Base-by-base conservation (phyloP, 2,888 invertebrate species). In the Panopea generosa region DNA sequence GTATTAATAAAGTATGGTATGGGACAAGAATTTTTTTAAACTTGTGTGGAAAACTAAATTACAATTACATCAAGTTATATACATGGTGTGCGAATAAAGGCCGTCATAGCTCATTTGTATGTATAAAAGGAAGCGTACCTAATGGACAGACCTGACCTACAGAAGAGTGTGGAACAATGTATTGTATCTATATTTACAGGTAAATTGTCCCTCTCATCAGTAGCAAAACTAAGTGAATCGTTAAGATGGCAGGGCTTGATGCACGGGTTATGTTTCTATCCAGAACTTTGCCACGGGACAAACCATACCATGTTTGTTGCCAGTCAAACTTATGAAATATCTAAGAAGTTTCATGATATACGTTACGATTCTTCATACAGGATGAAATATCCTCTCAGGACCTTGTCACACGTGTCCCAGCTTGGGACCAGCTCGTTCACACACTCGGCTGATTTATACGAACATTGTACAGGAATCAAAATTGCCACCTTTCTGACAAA, bases 191-290 rank as follows among this genome's bases (percentile, higher is more conserved):
- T n/a, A n/a, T 33, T 67, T 65, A n/a, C 74, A 79, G 79, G 79
- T 14, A 67, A 75, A 33, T 24, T 70, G 20, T 65, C 56, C 2
- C 49, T 75, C 16, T 79, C 75, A 75, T 55, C 75, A 4, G 49
- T 79, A 24, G 57, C 65, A 29, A 79, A 79, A 47, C 27, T 69
- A 14, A 40, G 59, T 55, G 79, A 79, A 27, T 27, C 65, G 6
- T n/a, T 59, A 2, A 22, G 79, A 40, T 75, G 79, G 79, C 55
- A 74, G 20, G 68, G 68, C 1, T 29, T 71, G 45, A 68, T 50
- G 43, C 56, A 68, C 27, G 79, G 79, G 20, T 29, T 75, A 4
- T 9, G 22, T 18, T 52, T 55, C 33, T 68, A 60, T 29, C 61
- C 59, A 2, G 68, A 68, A 14, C 26, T 75, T 14, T 52, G 52